These are phyloP conservation scores for Drosophila hydei DNA, from an alignment of 1,140 invertebrate genomes.

Conservation along the genomic window DNA sequence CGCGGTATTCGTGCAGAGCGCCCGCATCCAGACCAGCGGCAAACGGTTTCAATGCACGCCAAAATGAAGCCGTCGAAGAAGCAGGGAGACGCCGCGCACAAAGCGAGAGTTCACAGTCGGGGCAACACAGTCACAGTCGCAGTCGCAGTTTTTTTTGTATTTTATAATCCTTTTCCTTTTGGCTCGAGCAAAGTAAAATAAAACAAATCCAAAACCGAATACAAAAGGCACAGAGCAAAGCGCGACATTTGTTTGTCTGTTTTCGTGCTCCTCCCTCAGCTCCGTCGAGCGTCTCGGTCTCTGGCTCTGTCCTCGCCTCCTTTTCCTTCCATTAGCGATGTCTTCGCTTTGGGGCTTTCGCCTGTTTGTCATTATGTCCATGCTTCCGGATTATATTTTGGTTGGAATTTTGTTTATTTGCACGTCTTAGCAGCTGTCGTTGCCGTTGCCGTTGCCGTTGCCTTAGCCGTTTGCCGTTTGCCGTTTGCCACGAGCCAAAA, in stretches of 20 bases:
- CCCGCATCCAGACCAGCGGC: conserved; percentile 43
- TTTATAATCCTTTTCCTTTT: conserved; percentile 59
- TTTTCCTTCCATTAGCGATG: neutral
- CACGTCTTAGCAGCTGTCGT: conserved; percentile 75
- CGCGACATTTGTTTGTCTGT: conserved; percentile 40
- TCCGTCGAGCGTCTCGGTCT: neutral
- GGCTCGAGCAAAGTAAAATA: conserved; percentile 33
- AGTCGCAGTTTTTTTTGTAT: conserved; percentile 53
- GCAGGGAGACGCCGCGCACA: neutral
- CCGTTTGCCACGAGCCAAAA: conserved; percentile 3
- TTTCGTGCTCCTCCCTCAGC: conserved; percentile 14
- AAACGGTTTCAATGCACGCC: conserved; percentile 79
- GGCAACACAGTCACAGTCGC: conserved; percentile 25
- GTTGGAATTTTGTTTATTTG: conserved; percentile 67
- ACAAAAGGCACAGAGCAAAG: conserved; percentile 24
- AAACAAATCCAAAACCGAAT: conserved; percentile 17
- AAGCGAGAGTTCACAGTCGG: conserved; percentile 14
- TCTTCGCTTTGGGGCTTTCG: conserved; percentile 14
- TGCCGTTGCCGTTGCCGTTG: no score
- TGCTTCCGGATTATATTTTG: conserved; percentile 81
- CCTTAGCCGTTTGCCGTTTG: no score
- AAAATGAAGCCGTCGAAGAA: conserved; percentile 62
- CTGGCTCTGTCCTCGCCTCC: neutral
- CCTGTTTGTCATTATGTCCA: conserved; percentile 76
- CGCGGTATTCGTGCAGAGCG: conserved; percentile 34